Evolutionary conservation across 1,140 invertebrate species (phyloP).

Genomic region (Sesamia nonagrioides): DNA sequence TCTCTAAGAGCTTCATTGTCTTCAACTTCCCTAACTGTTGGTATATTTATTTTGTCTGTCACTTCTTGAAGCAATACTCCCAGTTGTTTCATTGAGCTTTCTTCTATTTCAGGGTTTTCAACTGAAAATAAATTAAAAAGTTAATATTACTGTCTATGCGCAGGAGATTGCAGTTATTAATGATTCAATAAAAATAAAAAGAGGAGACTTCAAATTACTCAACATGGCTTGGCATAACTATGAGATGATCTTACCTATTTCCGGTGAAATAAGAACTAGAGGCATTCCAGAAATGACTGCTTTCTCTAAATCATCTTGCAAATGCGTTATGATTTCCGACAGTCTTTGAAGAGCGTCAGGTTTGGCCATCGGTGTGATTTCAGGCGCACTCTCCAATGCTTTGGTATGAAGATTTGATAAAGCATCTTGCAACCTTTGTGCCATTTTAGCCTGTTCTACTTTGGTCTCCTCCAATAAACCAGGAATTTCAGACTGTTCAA

Average conservation of each 20-base stretch:
- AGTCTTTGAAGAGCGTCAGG: slow-evolving; percentile 45
- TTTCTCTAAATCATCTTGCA: slow-evolving; percentile 56
- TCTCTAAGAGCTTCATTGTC: slow-evolving; percentile 69
- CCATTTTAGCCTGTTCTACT: slow-evolving; percentile 45
- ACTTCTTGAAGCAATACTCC: slow-evolving; percentile 71
- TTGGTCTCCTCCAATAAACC: background rate
- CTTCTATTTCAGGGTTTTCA: slow-evolving; percentile 52
- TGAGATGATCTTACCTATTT: slow-evolving; percentile 10
- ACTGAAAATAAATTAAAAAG: slow-evolving; percentile 24
- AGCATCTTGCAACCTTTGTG: slow-evolving; percentile 47
- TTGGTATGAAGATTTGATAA: slow-evolving; percentile 47
- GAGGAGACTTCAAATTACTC: too few species aligned
- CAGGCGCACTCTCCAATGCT: slow-evolving; percentile 51
- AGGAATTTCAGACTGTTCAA: background rate
- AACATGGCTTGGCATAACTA: too few species aligned
- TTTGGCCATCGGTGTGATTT: slow-evolving; percentile 40
- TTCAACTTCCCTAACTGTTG: slow-evolving; percentile 55
- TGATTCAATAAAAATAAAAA: background rate
- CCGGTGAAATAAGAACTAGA: background rate
- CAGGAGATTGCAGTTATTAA: background rate
- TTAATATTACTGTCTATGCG: too few species aligned
- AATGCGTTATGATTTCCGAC: slow-evolving; percentile 53
- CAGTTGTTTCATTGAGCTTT: slow-evolving; percentile 65
- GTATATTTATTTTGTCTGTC: slow-evolving; percentile 63
- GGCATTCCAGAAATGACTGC: slow-evolving; percentile 14